These are phyloP conservation scores for Microcebus griseorufus DNA, from an alignment of 2,113 vertebrate genomes.

Conservation along the genomic window DNA sequence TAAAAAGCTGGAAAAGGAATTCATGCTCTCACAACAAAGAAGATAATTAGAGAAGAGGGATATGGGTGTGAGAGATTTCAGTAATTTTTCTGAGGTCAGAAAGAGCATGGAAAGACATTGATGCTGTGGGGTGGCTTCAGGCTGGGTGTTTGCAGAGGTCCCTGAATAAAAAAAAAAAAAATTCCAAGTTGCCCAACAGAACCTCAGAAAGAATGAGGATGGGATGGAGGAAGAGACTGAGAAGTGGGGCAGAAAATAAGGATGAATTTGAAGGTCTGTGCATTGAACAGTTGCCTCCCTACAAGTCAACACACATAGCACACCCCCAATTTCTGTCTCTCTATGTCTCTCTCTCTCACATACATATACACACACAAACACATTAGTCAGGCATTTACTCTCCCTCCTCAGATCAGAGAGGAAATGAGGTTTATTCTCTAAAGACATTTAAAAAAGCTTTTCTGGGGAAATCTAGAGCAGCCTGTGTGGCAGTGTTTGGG, in stretches of 20 bases:
- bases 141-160: not conserved
- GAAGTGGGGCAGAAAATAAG: not conserved
- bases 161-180: not conserved
- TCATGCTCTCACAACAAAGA: slow-evolving; percentile 1
- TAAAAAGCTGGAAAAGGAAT: slow-evolving; percentile 29
- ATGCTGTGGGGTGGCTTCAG: not conserved
- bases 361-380: not conserved
- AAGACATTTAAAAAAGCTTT: not conserved
- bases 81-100: not conserved
- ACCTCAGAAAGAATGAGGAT: not conserved
- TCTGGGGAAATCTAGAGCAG: not conserved
- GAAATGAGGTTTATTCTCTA: not conserved
- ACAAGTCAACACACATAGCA: not conserved
- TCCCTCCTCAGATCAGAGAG: not conserved
- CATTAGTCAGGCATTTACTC: not conserved
- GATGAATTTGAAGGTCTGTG: not conserved
- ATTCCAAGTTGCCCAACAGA: not conserved
- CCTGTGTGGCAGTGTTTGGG: not conserved
- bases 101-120: not conserved
- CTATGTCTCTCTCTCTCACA: not conserved
- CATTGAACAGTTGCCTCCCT: not conserved
- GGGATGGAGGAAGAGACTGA: not conserved
- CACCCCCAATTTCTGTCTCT: not conserved
- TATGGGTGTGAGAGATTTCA: not conserved
- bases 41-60: not conserved